Base-by-base conservation (phyloP, 2,797 vertebrate genomes). In the Helarctos malayanus region DNA sequence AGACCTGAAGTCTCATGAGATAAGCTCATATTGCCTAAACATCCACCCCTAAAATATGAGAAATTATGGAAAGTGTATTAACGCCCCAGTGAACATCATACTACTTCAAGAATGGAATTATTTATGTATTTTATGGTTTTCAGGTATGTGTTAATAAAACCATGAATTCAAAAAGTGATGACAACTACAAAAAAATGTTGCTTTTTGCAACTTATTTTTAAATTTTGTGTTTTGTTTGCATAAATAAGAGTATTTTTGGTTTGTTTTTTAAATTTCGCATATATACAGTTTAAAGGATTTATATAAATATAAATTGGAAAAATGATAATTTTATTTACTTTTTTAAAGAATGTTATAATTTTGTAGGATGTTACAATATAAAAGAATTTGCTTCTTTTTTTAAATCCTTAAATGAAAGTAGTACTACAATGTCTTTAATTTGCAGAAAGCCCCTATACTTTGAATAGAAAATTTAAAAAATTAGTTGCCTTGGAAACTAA, bases 401-500 rank as follows among this genome's bases (percentile, higher is more conserved):
- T 63, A 32, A 52, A 65, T 65, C 13, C 5, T 82, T 76, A 88
- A 76, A 41, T 35, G 21, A 86, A 92, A 89, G n/a, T 21, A 54
- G 9, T 76, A 32, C 56, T 57, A 90, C 11, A 97, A 38, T 89
- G 21, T 78, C 3, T 52, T 91, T 93, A 96, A 80, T 93, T 95
- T 83, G 45, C 52, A 35, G 65, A 89, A 94, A 18, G 9, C 14
- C 32, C 29, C 69, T 92, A n/a, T 8, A 41, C 14, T 85, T 93
- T 65, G n/a, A 91, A 49, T 85, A 63, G 23, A 65, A 88, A 93
- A 73, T 80, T 49, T 35, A 89, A 96, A 95, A 85, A 75, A 68
- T 65, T 65, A 68, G n/a, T 96, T 89, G 23, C 54, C 90, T 96
- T 88, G 75, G 73, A 95, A 96, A 91, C 59, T 35, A 19, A 92